These are phyloP conservation scores for Yponomeuta plumbellus DNA, from an alignment of 2,888 invertebrate genomes.

Conservation along the genomic window DNA sequence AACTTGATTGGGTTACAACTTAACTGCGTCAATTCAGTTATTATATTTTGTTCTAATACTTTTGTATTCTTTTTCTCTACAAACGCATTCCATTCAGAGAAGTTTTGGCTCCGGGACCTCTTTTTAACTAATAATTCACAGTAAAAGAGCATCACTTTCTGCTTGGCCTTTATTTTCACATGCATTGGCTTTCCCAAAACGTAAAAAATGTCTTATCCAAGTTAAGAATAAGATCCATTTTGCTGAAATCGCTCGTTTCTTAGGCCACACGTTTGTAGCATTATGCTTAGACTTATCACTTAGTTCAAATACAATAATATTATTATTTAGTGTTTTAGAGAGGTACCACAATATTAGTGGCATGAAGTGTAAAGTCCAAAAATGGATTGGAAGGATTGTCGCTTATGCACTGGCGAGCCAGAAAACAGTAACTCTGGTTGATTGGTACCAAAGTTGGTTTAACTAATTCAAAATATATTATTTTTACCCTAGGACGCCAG, in stretches of 20 bases:
- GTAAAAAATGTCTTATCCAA: background rate
- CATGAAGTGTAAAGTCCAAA: background rate
- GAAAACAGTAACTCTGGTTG: background rate
- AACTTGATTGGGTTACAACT: conserved; percentile 26
- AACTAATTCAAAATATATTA: background rate
- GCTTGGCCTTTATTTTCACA: background rate
- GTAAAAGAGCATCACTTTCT: background rate
- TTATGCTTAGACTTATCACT: background rate
- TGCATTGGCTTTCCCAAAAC: background rate
- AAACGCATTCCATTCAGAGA: conserved; percentile 14
- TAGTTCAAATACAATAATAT: conserved; percentile 8
- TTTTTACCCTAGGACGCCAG: background rate
- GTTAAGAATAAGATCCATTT: background rate
- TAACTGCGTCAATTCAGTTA: background rate
- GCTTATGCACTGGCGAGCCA: background rate
- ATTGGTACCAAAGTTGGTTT: background rate
- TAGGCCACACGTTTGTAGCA: conserved; percentile 5
- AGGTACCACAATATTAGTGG: background rate
- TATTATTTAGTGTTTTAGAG: conserved; percentile 9
- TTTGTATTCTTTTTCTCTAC: background rate
- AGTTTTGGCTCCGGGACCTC: background rate
- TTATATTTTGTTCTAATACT: background rate
- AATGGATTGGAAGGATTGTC: background rate
- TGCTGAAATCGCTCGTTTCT: background rate
- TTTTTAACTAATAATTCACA: background rate